These are phyloP conservation scores for Ceuthmochares aereus DNA, from an alignment of 2,113 vertebrate genomes.

Conservation along the genomic window DNA sequence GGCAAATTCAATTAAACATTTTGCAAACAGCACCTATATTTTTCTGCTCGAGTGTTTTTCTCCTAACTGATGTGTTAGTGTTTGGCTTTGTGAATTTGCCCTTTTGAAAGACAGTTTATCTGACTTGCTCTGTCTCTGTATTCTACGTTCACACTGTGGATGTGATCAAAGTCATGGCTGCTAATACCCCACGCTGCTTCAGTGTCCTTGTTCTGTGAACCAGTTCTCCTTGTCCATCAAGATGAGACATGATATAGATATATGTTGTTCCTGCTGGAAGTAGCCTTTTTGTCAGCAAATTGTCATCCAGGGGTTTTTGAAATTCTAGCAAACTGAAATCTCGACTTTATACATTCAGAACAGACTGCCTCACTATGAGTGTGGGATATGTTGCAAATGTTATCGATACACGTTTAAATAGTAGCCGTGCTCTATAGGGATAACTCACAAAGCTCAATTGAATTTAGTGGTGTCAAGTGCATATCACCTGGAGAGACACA, in stretches of 20 bases:
- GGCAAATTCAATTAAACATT: neutral
- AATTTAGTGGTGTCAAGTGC: neutral
- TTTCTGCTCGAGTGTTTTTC: neutral
- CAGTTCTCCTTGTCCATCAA: neutral
- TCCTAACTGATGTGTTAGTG: neutral
- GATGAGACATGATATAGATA: neutral
- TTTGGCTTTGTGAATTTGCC: neutral
- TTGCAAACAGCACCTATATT: neutral
- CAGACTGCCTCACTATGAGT: neutral
- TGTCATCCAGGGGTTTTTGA: neutral
- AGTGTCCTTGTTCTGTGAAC: neutral
- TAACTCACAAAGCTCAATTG: neutral
- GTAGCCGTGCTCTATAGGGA: neutral
- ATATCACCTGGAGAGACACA: neutral
- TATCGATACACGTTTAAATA: accelerated
- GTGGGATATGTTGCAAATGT: neutral
- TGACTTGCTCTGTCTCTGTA: neutral
- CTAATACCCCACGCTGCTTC: neutral
- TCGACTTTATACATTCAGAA: neutral
- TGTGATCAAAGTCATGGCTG: neutral
- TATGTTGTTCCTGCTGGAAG: neutral
- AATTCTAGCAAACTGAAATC: neutral
- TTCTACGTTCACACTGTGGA: neutral
- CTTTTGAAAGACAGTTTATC: neutral
- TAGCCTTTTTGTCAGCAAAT: neutral